Evolutionary conservation across 2,113 vertebrate genomes (phyloP).

Genomic region (Alosa alosa): DNA sequence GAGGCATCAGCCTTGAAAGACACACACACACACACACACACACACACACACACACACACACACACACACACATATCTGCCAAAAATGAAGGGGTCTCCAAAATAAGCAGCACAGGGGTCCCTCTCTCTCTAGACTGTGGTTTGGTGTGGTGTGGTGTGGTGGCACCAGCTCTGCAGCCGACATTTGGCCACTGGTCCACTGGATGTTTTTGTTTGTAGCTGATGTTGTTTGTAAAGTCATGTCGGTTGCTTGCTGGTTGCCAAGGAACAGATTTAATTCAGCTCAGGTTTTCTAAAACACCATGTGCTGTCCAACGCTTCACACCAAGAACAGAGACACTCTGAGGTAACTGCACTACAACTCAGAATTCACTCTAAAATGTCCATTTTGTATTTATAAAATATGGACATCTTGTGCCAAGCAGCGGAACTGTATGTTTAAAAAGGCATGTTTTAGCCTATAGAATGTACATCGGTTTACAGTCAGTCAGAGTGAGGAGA

Average conservation of each 20-base stretch:
- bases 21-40: slow-evolving; percentile 39
- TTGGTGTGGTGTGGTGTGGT: not conserved
- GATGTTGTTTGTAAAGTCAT: not conserved
- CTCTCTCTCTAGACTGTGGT: slow-evolving; percentile 13
- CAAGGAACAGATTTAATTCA: not conserved
- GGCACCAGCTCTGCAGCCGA: not conserved
- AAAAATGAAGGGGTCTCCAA: slow-evolving; percentile 21
- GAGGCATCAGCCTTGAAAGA: not conserved
- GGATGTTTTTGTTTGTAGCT: slow-evolving; percentile 15
- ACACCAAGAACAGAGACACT: not conserved
- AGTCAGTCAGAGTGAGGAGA: not conserved
- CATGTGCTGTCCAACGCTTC: not conserved
- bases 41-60: slow-evolving; percentile 36
- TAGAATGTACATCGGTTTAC: not conserved
- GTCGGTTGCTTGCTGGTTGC: not conserved
- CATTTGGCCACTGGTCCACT: slow-evolving; percentile 20
- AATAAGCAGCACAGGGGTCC: slow-evolving; percentile 34
- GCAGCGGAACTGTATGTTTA: not conserved
- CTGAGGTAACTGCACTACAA: not conserved
- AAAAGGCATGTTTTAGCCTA: not conserved
- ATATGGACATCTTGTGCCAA: not conserved
- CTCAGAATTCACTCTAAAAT: not conserved
- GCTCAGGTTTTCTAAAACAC: not conserved
- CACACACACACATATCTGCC: slow-evolving; percentile 3
- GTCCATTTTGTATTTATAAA: not conserved